A percentile compares a stretch with the other conserved stretches of the same genome.
Evolutionary conservation across 2,888 invertebrate genomes (phyloP).

Genomic region (Limnephilus rhombicus): DNA sequence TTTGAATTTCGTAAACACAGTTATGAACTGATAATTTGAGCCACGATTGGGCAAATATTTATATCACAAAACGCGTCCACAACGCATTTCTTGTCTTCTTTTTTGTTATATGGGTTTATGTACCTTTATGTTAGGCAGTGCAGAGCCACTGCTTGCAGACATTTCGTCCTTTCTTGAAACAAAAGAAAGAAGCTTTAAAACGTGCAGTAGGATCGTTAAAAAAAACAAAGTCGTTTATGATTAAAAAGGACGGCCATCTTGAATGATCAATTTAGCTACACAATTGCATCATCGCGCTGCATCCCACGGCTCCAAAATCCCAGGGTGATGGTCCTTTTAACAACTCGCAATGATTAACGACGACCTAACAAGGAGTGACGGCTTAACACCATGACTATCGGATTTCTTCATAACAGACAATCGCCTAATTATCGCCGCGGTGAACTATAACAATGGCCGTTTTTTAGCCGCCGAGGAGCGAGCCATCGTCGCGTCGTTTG

Average conservation of each 20-base stretch:
- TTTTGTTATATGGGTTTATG: too few relatives aligned
- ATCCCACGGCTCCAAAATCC: background rate
- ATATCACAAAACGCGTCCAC: too few relatives aligned
- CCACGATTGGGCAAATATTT: too few relatives aligned
- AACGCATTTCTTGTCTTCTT: too few relatives aligned
- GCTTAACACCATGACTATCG: conserved; percentile 48
- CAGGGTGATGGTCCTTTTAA: conserved; percentile 6
- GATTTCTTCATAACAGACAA: conserved; percentile 45
- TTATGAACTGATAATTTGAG: too few relatives aligned
- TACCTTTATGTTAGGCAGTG: too few relatives aligned
- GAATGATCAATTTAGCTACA: background rate
- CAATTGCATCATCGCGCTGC: background rate
- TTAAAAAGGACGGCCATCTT: background rate
- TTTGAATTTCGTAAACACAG: too few relatives aligned
- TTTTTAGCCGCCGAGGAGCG: conserved; percentile 12
- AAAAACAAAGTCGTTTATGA: too few relatives aligned
- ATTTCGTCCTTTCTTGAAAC: too few relatives aligned
- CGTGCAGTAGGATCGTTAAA: background rate
- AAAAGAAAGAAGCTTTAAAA: background rate
- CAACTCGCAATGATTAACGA: conserved; percentile 40
- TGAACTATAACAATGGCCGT: conserved; percentile 40
- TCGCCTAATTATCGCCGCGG: conserved; percentile 42
- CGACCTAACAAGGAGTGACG: conserved; percentile 47
- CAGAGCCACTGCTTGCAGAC: too few relatives aligned
- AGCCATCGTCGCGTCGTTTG: conserved; percentile 2